A percentile compares a stretch with the other conserved stretches of the same genome.
phyloP scores from a whole-genome alignment of 1,140 invertebrate species.

The Aleiodes sp. region DNA sequence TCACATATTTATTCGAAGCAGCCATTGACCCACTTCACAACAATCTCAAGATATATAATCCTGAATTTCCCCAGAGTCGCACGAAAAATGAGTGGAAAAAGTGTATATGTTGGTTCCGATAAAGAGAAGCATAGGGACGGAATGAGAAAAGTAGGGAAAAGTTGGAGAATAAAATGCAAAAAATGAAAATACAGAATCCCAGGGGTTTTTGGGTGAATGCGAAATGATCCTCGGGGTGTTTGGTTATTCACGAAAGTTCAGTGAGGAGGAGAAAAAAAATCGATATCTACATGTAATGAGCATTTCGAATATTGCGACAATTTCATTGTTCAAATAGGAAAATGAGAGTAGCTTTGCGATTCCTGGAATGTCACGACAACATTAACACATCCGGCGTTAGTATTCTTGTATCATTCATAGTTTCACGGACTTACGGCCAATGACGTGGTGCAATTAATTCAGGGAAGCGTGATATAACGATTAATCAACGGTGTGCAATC shows the following conservation, averaged over 20 bases:
- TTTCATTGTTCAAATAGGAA: neutral
- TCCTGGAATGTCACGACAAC: neutral
- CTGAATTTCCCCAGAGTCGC: neutral
- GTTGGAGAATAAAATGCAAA: no score
- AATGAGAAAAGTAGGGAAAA: neutral
- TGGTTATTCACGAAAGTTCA: no score
- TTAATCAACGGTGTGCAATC: neutral
- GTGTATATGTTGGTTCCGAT: neutral
- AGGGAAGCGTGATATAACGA: neutral
- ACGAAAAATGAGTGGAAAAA: neutral
- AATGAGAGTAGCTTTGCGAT: neutral
- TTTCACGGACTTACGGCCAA: neutral
- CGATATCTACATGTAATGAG: no score
- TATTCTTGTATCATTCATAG: neutral
- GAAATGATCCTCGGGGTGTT: neutral
- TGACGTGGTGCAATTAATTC: neutral
- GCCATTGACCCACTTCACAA: neutral
- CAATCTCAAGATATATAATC: neutral
- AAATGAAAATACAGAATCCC: neutral
- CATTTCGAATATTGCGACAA: no score
- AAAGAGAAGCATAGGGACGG: neutral
- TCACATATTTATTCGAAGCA: neutral
- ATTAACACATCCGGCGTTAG: neutral
- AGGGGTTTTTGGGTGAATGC: neutral
- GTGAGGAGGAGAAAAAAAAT: no score